A percentile compares a stretch with the other conserved stretches of the same genome.
These are phyloP conservation scores for Choreutis nemorana DNA, from an alignment of 2,888 invertebrate genomes.

Conservation along the genomic window DNA sequence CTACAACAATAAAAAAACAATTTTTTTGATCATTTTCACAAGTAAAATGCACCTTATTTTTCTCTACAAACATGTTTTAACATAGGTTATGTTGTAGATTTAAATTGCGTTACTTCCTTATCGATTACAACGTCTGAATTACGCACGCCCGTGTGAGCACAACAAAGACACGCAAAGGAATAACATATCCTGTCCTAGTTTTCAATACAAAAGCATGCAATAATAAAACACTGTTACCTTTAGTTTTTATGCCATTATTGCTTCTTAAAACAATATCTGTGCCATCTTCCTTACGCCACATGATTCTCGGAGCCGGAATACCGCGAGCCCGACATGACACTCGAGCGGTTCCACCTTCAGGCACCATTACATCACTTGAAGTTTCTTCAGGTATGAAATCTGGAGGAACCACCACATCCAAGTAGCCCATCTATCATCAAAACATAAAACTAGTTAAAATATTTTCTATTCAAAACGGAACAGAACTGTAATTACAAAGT, in stretches of 20 bases:
- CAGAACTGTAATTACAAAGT: background rate
- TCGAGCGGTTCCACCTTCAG: constrained; percentile 79
- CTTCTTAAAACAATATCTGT: constrained; percentile 81
- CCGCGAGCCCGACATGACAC: constrained; percentile 78
- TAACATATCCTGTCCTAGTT: too few species aligned
- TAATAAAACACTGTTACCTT: too few species aligned
- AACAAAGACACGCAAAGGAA: too few species aligned
- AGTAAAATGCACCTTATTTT: too few species aligned
- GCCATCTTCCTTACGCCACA: constrained; percentile 87
- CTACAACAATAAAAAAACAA: constrained; percentile 42
- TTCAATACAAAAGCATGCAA: too few species aligned
- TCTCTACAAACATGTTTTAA: too few species aligned
- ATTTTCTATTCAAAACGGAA: constrained; percentile 1
- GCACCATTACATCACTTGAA: constrained; percentile 88
- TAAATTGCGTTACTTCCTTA: too few species aligned
- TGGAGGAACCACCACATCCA: constrained; percentile 91
- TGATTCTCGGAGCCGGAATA: constrained; percentile 79
- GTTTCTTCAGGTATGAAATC: constrained; percentile 88
- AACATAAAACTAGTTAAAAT: constrained; percentile 4
- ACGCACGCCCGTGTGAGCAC: too few species aligned
- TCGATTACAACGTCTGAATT: too few species aligned
- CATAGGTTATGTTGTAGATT: too few species aligned
- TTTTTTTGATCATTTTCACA: too few species aligned
- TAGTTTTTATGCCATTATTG: constrained; percentile 68
- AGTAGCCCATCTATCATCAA: constrained; percentile 75